Evolutionary conservation across 1,140 invertebrate species (phyloP), one percentile per base, ranked within the genome.

Genomic region (Papilio aristodemus): DNA sequence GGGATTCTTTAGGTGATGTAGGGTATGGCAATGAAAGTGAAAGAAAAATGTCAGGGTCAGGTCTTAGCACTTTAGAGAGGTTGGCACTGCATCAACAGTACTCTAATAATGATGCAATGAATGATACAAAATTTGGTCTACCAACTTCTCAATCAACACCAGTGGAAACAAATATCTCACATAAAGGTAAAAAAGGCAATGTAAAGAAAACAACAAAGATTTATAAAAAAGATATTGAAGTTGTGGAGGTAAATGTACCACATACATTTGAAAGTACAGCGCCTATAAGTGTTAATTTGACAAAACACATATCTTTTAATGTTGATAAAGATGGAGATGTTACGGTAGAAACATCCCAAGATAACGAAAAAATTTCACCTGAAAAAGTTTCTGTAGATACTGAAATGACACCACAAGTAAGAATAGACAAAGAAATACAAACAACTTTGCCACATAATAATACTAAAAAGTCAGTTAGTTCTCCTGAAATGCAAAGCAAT

Each of bases 1-100:
- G 95, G 95, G 95, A 96, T 79, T 95, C 94, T 70, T 93, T 95
- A 58, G 95, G 95, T 7, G 95, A 96, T 89, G 95, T 96, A 41
- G 95, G 95, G 5, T 96, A 96, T 86, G 92, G 80, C 22, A 93
- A 94, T 81, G 89, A 88, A 71, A 92, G 89, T 79, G 89, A 91
- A 13, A 84, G 80, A 43, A 91, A 91, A 71, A 83, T 75, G 4
- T 90, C 71, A 69, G 85, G 74, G 81, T 92, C 72, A 71, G 92
- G 79, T 54, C 71, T 94, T 0, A 93, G 93, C 72, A 94, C 93
- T 4, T 87, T 94, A 63, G 94, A 94, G 80, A 92, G 92, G 72
- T 91, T 94, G 73, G 93, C 93, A 25, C 79, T 92, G 36, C 80
- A 89, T 62, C 84, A 87, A 79, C 87, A 91, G 68, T 90, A 89